Conservation (phyloP, 2,797 vertebrate species). For the Zenarchopterus dispar region DNA sequence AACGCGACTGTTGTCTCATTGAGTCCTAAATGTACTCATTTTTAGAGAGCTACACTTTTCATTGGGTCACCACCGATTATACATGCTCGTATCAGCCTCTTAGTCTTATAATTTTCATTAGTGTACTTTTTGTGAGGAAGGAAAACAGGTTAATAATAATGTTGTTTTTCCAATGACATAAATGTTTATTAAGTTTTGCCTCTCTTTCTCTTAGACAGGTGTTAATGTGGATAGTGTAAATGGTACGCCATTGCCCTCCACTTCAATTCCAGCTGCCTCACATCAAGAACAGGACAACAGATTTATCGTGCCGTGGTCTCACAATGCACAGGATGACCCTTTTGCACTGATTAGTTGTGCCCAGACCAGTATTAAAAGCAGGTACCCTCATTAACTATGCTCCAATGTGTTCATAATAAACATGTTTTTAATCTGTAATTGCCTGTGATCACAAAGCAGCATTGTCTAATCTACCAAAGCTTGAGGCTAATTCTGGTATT, state of each 20-base stretch:
- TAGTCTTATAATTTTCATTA: not conserved
- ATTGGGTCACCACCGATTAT: no score
- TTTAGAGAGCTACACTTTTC: no score
- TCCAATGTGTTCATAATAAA: conserved; percentile 5
- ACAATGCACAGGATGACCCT: conserved; percentile 77
- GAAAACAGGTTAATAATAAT: not conserved
- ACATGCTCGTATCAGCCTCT: not conserved
- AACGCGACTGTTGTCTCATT: no score
- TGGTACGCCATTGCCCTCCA: conserved; percentile 69
- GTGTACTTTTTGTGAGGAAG: not conserved
- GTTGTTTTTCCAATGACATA: not conserved
- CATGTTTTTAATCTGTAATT: no score
- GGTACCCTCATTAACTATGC: conserved; percentile 69
- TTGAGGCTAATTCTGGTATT: no score
- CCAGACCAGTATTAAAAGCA: conserved; percentile 82
- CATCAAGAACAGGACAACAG: conserved; percentile 57
- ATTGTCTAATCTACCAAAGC: no score
- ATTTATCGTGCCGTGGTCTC: conserved; percentile 83
- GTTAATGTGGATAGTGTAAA: conserved; percentile 72
- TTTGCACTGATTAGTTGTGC: conserved; percentile 74
- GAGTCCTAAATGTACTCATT: no score
- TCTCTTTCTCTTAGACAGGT: conserved; percentile 52
- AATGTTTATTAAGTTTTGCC: not conserved
- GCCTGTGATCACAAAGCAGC: no score
- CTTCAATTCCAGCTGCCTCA: conserved; percentile 71